These are phyloP conservation scores for Eonycteris spelaea DNA, from an alignment of 2,113 vertebrate species.

Conservation along the genomic window DNA sequence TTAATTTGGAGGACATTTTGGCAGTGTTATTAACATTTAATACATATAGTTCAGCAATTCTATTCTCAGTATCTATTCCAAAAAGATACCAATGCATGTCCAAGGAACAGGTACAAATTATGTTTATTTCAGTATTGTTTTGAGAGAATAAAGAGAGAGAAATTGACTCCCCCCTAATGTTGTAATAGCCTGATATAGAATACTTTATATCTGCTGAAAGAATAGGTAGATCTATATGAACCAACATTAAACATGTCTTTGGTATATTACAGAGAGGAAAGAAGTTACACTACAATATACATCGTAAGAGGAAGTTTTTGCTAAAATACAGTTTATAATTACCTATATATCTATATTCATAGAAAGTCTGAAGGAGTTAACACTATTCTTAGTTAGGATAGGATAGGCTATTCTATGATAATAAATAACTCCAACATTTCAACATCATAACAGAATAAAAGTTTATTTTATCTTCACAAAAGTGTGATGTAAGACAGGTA, in stretches of 20 bases:
- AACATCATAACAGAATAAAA: neutral
- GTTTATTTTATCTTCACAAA: neutral
- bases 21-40: neutral
- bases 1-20: neutral
- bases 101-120: neutral
- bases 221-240: neutral
- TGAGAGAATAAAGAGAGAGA: neutral
- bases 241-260: neutral
- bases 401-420: neutral
- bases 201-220: neutral
- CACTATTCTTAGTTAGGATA: neutral
- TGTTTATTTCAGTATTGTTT: neutral
- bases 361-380: neutral
- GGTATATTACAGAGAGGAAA: neutral
- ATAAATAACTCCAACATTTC: neutral
- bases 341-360: neutral
- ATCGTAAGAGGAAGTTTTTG: neutral
- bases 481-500: neutral
- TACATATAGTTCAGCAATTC: neutral
- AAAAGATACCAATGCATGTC: neutral
- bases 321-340: neutral
- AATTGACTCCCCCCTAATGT: neutral
- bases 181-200: neutral
- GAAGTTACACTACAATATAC: neutral
- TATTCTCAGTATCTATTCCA: neutral